A percentile compares a stretch with the other conserved stretches of the same genome.
phyloP scores from a whole-genome alignment of 2,888 invertebrate genomes.

The Linnaemya tessellans region DNA sequence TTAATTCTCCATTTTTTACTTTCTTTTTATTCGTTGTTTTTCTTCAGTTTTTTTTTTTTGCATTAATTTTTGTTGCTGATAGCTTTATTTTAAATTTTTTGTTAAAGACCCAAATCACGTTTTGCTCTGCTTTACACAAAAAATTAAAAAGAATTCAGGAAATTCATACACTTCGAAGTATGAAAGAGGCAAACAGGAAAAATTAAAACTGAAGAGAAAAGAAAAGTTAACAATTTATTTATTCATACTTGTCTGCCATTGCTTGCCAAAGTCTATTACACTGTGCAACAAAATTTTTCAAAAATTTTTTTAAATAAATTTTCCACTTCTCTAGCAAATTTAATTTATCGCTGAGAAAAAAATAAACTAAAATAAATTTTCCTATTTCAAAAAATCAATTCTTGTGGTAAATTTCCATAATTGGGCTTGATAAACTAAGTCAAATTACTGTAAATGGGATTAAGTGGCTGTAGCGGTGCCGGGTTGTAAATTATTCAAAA shows the following conservation, averaged over 20 bases:
- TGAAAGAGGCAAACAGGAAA: neutral
- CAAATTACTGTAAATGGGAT: no score
- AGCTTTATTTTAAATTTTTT: neutral
- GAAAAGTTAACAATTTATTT: neutral
- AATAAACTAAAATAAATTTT: no score
- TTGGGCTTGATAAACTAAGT: no score
- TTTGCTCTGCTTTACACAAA: rapidly evolving
- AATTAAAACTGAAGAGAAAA: neutral
- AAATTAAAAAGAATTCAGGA: neutral
- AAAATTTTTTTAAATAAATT: no score
- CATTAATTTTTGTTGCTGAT: neutral
- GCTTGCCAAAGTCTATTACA: neutral
- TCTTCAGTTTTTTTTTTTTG: neutral
- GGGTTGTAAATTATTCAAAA: no score
- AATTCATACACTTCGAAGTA: neutral
- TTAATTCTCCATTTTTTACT: neutral
- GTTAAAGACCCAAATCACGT: neutral
- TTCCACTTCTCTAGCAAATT: no score
- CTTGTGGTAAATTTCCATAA: no score
- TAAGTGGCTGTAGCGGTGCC: no score
- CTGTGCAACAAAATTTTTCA: no score
- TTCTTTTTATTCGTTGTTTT: neutral
- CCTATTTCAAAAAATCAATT: no score
- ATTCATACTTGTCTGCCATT: neutral
- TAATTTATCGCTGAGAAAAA: no score